Evolutionary conservation across 2,888 invertebrate genomes (phyloP).

Genomic region (Drosophila prostipennis): DNA sequence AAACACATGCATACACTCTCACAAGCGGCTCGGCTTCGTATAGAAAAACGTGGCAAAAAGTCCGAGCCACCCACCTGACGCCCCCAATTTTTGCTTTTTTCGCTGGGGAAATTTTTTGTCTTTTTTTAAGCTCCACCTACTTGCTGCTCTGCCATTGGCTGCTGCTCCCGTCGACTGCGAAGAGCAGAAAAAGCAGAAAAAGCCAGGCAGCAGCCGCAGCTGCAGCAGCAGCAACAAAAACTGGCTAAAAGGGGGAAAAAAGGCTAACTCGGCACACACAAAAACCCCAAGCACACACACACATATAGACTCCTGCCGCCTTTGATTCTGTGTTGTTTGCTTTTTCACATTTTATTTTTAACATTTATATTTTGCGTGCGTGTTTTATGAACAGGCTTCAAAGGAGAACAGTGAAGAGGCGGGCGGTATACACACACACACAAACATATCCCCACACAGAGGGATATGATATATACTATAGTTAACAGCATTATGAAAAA

Average conservation of each 20-base stretch:
- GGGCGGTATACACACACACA: constrained; percentile 8
- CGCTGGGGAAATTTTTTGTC: constrained; percentile 75
- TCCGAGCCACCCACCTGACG: constrained; percentile 53
- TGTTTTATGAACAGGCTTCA: constrained; percentile 37
- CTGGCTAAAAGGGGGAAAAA: constrained; percentile 72
- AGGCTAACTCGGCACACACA: constrained; percentile 75
- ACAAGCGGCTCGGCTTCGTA: constrained; percentile 50
- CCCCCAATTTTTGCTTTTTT: constrained; percentile 57
- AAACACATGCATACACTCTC: constrained; percentile 5
- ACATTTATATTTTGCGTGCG: constrained; percentile 74
- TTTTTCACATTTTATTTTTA: constrained; percentile 81
- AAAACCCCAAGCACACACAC: constrained; percentile 53
- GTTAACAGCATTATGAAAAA: constrained; percentile 74
- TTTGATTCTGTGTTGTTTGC: constrained; percentile 75
- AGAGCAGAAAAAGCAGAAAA: constrained; percentile 15
- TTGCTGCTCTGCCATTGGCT: constrained; percentile 81
- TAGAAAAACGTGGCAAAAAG: constrained; percentile 81
- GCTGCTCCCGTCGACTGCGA: constrained; percentile 57
- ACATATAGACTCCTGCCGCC: constrained; percentile 41
- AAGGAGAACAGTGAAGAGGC: constrained; percentile 13
- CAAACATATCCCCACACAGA: constrained; percentile 22
- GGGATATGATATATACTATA: constrained; percentile 42
- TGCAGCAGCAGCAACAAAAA: constrained; percentile 56
- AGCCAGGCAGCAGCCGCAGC: constrained; percentile 36
- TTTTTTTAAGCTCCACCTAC: constrained; percentile 83